Conservation (phyloP, 2,113 vertebrate genomes). For the Diadophis punctatus region DNA sequence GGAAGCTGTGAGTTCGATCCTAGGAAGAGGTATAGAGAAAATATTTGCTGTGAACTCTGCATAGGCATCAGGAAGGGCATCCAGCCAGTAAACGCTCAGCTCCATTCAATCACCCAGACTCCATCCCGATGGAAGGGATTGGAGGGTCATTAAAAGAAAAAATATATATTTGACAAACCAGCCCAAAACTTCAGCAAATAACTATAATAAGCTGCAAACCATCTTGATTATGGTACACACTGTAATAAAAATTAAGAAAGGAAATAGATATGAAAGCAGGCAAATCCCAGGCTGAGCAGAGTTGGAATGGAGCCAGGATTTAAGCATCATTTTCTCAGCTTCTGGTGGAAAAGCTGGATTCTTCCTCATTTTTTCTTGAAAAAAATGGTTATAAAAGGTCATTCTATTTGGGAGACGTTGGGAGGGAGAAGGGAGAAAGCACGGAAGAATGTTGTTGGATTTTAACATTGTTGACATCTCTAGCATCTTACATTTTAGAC, state of each 20-base stretch:
- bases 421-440: neutral
- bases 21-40: too few species aligned
- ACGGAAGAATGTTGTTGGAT: neutral
- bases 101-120: too few species aligned
- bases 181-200: neutral
- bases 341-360: neutral
- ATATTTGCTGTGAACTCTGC: too few species aligned
- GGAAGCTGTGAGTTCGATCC: too few species aligned
- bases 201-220: neutral
- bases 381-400: neutral
- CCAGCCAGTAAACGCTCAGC: too few species aligned
- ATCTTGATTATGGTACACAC: neutral
- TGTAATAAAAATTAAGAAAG: neutral
- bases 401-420: neutral
- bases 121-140: too few species aligned
- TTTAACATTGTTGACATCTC: neutral
- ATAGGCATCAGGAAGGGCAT: too few species aligned
- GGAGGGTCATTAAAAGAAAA: too few species aligned
- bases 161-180: neutral
- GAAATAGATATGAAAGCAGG: neutral
- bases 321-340: neutral
- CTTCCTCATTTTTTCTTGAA: neutral
- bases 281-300: neutral
- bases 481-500: neutral
- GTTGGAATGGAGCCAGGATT: neutral